Base-by-base conservation (phyloP, 2,888 invertebrate genomes). In the Napeogenes sylphis region DNA sequence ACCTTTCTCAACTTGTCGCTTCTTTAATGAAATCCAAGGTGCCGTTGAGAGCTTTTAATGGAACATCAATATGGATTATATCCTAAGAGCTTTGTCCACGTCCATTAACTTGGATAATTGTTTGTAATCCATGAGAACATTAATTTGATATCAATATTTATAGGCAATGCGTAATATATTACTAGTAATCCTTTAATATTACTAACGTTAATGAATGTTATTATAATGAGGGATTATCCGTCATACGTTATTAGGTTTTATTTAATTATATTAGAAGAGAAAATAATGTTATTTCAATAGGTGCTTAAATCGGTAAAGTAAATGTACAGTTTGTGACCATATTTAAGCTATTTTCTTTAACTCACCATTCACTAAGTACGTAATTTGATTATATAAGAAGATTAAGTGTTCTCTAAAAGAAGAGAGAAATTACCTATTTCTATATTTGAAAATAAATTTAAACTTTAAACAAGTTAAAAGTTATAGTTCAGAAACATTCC, bases 51-150 rank as follows among this genome's bases (percentile, higher is more conserved):
- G 79, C 76, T 76, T 81, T 77, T 85, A 84, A 84, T 85, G 82
- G 82, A 68, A 78, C 80, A 85, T 85, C 82, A 83, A 85, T 86
- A 82, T 77, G 77, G 77, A 86, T 87, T 78, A 78, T 59, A 65
- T 64, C 66, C 64, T 66, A 62, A 65, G 63, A 66, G 68, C 66
- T 66, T 67, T 67, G 67, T 71, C 68, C 66, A 62, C 57, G 66
- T 67, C 75, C 76, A 80, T 82, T 80, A 79, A 68, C 70, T 66
- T 69, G 80, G 82, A 82, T 84, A 83, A 85, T 81, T 81, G 81
- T 82, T 78, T 78, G 75, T 80, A 78, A 81, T 79, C 79, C 71
- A 62, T 55, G 71, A 76, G 71, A 75, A 80, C 76, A 78, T 82
- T 83, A 79, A 80, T 80, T 73, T 73, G 76, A 71, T 75, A 75